These are phyloP conservation scores for Anthopleura xanthogrammica DNA, from an alignment of 92 coral and sea anemone genomes.

Conservation along the genomic window DNA sequence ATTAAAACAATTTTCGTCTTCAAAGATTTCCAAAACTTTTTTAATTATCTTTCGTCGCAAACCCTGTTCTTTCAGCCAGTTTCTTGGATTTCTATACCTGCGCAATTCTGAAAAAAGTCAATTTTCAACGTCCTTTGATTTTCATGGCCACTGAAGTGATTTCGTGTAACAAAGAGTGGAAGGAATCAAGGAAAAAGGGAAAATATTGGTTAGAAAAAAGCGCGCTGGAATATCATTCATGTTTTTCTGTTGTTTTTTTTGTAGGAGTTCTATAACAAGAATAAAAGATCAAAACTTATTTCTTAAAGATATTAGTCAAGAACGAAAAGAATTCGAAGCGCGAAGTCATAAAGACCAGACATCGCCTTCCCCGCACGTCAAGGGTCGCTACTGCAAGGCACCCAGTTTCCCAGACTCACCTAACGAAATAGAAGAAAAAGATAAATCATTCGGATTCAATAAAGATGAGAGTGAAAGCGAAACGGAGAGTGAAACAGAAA, in stretches of 20 bases:
- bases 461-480: slow-evolving; percentile 58
- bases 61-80: too few species aligned
- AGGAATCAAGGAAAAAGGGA: too few species aligned
- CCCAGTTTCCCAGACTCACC: slow-evolving; percentile 77
- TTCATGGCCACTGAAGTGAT: too few species aligned
- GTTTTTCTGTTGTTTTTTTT: background rate
- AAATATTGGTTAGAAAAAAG: background rate
- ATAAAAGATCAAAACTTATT: slow-evolving; percentile 92
- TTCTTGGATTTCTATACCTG: too few species aligned
- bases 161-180: too few species aligned
- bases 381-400: slow-evolving; percentile 41
- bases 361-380: slow-evolving; percentile 25
- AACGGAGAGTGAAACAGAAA: slow-evolving; percentile 72
- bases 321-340: slow-evolving; percentile 65
- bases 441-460: slow-evolving; percentile 60
- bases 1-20: too few species aligned
- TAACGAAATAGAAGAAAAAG: slow-evolving; percentile 81
- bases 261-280: slow-evolving; percentile 96
- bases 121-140: too few species aligned
- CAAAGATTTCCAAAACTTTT: too few species aligned
- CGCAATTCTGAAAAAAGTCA: too few species aligned
- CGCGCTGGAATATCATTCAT: too few species aligned
- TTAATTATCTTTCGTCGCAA: too few species aligned
- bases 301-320: slow-evolving; percentile 88
- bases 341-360: slow-evolving; percentile 59